phyloP scores from a whole-genome alignment of 1,140 invertebrate genomes.

The Battus philenor region DNA sequence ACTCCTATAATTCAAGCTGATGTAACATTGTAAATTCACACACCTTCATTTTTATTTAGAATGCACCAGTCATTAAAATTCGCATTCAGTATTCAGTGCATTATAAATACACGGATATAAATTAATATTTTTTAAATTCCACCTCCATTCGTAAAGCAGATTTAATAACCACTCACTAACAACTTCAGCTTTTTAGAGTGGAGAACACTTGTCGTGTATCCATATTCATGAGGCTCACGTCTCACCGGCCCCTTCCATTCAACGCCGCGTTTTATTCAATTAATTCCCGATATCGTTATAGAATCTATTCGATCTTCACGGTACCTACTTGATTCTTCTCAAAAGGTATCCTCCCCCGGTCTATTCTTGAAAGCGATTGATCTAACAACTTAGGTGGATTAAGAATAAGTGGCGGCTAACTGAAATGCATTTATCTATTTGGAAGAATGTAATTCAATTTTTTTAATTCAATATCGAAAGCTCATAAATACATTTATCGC shows the following conservation, averaged over 20 bases:
- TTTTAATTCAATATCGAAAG: too few relatives aligned
- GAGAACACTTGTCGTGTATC: slow-evolving; percentile 17
- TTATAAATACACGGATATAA: too few relatives aligned
- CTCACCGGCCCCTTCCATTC: slow-evolving; percentile 30
- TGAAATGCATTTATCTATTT: background rate
- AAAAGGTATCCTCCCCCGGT: slow-evolving; percentile 40
- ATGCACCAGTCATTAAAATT: too few relatives aligned
- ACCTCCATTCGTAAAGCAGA: too few relatives aligned
- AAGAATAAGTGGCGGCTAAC: slow-evolving; percentile 14
- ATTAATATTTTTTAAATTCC: too few relatives aligned
- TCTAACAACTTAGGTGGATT: slow-evolving; percentile 36
- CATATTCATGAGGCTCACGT: slow-evolving; percentile 33
- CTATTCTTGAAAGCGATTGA: slow-evolving; percentile 40
- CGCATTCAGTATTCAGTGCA: too few relatives aligned
- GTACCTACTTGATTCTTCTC: slow-evolving; percentile 38
- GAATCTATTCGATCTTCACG: slow-evolving; percentile 39
- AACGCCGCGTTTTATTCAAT: slow-evolving; percentile 63
- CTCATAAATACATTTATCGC: too few relatives aligned
- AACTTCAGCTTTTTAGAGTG: slow-evolving; percentile 20
- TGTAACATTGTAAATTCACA: too few relatives aligned
- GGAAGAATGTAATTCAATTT: too few relatives aligned
- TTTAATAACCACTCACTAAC: slow-evolving; percentile 17
- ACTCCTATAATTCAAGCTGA: too few relatives aligned
- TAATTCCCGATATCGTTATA: slow-evolving; percentile 56
- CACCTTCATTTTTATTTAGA: too few relatives aligned